Evolutionary conservation across 2,113 vertebrate species (phyloP).

Genomic region (Chunga burmeisteri): DNA sequence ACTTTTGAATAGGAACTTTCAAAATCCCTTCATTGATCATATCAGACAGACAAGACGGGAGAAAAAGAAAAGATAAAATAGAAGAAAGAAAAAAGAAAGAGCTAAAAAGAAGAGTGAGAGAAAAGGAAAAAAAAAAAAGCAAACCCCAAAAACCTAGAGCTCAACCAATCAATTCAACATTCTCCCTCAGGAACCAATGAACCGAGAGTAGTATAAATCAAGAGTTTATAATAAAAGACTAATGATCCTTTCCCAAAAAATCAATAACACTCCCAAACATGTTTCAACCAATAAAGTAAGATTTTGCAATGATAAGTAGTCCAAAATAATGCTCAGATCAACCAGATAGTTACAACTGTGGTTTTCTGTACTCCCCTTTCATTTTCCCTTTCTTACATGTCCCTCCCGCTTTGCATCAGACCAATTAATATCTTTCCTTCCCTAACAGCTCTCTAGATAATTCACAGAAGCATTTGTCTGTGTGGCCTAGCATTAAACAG

Average conservation of each 20-base stretch:
- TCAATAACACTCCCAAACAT: constrained; percentile 27
- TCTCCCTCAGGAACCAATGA: constrained; percentile 1
- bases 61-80: neutral
- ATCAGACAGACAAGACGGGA: neutral
- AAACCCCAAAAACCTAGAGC: neutral
- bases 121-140: neutral
- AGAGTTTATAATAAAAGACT: constrained; percentile 48
- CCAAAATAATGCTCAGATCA: constrained; percentile 23
- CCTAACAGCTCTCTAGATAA: constrained; percentile 68
- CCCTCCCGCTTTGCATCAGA: constrained; percentile 49
- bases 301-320: neutral
- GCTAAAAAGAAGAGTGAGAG: neutral
- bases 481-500: constrained; percentile 67
- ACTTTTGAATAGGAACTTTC: neutral
- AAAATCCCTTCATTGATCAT: neutral
- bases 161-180: constrained; percentile 14
- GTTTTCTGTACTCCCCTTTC: constrained; percentile 32
- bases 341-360: neutral
- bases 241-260: constrained; percentile 2
- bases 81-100: neutral
- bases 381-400: constrained; percentile 41
- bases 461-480: constrained; percentile 63
- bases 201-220: neutral
- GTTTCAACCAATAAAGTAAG: constrained; percentile 28
- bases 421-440: constrained; percentile 67